These are phyloP conservation scores for Ophion ventricosus DNA, from an alignment of 2,888 invertebrate genomes.

Conservation along the genomic window DNA sequence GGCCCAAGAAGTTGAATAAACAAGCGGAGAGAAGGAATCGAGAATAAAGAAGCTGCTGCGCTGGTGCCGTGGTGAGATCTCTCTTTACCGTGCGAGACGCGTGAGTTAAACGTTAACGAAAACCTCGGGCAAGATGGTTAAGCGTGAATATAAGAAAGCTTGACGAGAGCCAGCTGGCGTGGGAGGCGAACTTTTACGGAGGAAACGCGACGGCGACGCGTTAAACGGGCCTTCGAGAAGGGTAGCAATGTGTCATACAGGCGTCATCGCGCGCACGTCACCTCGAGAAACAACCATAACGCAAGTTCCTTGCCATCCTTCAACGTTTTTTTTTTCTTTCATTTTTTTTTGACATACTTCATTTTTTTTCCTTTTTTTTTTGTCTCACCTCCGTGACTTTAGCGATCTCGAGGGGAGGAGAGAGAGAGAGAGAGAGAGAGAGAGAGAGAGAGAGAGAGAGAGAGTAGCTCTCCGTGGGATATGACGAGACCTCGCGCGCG, in stretches of 20 bases:
- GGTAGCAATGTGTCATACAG: slow-evolving; percentile 62
- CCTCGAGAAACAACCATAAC: slow-evolving; percentile 45
- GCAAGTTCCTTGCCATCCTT: slow-evolving; percentile 39
- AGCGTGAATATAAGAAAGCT: slow-evolving; percentile 62
- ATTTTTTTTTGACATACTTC: neutral
- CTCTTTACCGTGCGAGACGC: slow-evolving; percentile 10
- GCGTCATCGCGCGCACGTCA: slow-evolving; percentile 68
- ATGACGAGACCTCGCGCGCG: slow-evolving; percentile 15
- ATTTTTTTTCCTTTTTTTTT: slow-evolving; percentile 17
- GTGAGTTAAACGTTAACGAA: slow-evolving; percentile 29
- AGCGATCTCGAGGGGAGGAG: slow-evolving; percentile 28
- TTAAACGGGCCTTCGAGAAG: slow-evolving; percentile 61
- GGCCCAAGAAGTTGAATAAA: slow-evolving; percentile 72
- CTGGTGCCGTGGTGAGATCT: slow-evolving; percentile 11
- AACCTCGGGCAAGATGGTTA: slow-evolving; percentile 40
- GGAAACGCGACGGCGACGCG: slow-evolving; percentile 47
- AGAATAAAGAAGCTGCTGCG: slow-evolving; percentile 24
- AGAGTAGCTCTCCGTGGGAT: neutral
- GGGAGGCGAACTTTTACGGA: slow-evolving; percentile 33
- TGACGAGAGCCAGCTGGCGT: slow-evolving; percentile 73
- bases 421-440: neutral
- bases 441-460: no score
- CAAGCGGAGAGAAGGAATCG: slow-evolving; percentile 62
- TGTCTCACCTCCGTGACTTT: slow-evolving; percentile 45
- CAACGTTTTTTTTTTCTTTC: slow-evolving; percentile 1